Conservation (phyloP, 2,888 invertebrate genomes). For the Tiphia femorata region DNA sequence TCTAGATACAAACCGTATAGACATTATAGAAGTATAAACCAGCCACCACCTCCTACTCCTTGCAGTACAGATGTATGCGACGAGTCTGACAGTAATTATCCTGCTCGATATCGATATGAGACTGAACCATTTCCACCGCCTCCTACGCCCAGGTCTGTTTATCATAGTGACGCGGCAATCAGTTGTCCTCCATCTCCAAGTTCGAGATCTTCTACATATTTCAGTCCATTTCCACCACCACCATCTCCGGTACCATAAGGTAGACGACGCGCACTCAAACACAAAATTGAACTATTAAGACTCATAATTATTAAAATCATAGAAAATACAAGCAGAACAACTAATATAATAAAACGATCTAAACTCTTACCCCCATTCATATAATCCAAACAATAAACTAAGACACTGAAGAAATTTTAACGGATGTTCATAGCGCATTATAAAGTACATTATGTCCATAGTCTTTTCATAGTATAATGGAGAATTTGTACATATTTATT, state of each 20-base stretch:
- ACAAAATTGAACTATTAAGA: neutral
- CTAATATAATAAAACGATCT: no score
- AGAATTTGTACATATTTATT: no score
- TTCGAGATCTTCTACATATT: constrained; percentile 83
- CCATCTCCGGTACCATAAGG: constrained; percentile 81
- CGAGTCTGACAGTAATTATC: constrained; percentile 85
- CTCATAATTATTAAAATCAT: no score
- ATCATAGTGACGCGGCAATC: constrained; percentile 78
- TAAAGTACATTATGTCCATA: no score
- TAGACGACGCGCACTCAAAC: neutral
- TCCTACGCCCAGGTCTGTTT: constrained; percentile 82
- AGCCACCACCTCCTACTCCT: constrained; percentile 94
- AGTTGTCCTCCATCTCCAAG: constrained; percentile 77
- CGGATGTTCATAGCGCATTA: no score
- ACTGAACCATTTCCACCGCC: constrained; percentile 83
- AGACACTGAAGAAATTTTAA: neutral
- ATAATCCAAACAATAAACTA: no score
- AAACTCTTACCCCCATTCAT: no score
- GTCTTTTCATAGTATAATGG: no score
- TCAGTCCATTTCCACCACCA: constrained; percentile 86
- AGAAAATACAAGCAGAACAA: no score
- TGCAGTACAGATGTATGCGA: constrained; percentile 95
- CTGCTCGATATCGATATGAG: constrained; percentile 73
- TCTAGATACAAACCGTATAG: constrained; percentile 80
- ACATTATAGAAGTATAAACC: constrained; percentile 82